These are phyloP conservation scores for Bombus confusus DNA, from an alignment of 1,140 invertebrate species.

Conservation along the genomic window DNA sequence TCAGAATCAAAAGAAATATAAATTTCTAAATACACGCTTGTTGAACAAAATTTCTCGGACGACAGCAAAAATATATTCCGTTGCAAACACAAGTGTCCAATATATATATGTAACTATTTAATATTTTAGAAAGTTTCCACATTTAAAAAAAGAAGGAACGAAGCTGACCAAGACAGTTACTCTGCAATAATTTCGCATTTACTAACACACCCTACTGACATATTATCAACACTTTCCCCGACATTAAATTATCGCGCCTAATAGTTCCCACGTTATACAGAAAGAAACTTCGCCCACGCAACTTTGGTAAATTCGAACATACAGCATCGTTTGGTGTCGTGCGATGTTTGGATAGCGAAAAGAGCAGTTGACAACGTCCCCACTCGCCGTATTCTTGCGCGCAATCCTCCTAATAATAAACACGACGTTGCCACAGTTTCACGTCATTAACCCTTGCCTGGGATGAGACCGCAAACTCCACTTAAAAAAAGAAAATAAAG, in stretches of 20 bases:
- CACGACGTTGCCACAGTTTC: background rate
- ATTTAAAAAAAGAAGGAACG: background rate
- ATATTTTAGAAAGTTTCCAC: too few relatives aligned
- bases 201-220: background rate
- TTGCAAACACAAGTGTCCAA: too few relatives aligned
- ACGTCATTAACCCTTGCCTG: background rate
- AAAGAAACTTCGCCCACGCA: background rate
- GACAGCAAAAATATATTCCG: too few relatives aligned
- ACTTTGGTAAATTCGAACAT: background rate
- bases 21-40: too few relatives aligned
- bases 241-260: too few relatives aligned
- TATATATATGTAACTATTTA: too few relatives aligned
- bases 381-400: background rate
- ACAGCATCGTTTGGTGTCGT: background rate
- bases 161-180: background rate
- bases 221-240: too few relatives aligned
- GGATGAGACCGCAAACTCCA: background rate
- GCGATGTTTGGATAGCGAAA: background rate
- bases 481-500: background rate
- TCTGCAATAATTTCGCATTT: background rate
- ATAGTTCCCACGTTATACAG: background rate
- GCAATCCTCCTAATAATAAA: slow-evolving; percentile 4
- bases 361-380: background rate
- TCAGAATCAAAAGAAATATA: too few relatives aligned
- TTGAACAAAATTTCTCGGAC: too few relatives aligned